These are phyloP conservation scores for Grammomys surdaster DNA, from an alignment of 2,113 vertebrate species.

Conservation along the genomic window DNA sequence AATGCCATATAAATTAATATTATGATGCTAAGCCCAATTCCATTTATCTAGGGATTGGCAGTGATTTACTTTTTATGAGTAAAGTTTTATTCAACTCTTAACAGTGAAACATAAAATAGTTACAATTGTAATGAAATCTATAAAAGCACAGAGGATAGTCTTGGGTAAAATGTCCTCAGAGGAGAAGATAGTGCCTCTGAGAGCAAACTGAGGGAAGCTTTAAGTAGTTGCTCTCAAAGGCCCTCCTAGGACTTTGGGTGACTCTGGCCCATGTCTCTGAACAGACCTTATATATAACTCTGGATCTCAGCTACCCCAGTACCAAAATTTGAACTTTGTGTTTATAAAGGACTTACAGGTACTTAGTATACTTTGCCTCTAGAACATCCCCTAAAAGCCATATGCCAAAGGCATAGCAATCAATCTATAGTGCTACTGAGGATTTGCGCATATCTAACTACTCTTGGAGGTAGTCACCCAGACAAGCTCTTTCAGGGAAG, in stretches of 20 bases:
- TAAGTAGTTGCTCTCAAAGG: background rate
- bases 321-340: background rate
- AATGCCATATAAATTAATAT: constrained; percentile 74
- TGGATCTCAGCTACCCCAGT: background rate
- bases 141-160: constrained; percentile 64
- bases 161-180: background rate
- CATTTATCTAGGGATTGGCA: constrained; percentile 77
- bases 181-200: background rate
- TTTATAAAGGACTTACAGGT: constrained; percentile 9
- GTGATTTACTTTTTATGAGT: constrained; percentile 80
- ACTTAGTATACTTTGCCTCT: background rate
- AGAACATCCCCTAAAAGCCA: background rate
- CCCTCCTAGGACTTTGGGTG: background rate
- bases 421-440: background rate
- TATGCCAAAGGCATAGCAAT: background rate
- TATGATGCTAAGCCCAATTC: constrained; percentile 67
- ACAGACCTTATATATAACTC: background rate
- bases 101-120: constrained; percentile 78
- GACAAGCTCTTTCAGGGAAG: background rate
- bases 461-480: background rate
- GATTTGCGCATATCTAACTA: too few species aligned
- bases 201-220: constrained; percentile 50
- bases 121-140: constrained; percentile 76
- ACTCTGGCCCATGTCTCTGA: background rate
- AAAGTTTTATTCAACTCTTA: constrained; percentile 82